A percentile compares a stretch with the other conserved stretches of the same genome.
Conservation (phyloP, 2,888 invertebrate species). For the Sesamia inferens region DNA sequence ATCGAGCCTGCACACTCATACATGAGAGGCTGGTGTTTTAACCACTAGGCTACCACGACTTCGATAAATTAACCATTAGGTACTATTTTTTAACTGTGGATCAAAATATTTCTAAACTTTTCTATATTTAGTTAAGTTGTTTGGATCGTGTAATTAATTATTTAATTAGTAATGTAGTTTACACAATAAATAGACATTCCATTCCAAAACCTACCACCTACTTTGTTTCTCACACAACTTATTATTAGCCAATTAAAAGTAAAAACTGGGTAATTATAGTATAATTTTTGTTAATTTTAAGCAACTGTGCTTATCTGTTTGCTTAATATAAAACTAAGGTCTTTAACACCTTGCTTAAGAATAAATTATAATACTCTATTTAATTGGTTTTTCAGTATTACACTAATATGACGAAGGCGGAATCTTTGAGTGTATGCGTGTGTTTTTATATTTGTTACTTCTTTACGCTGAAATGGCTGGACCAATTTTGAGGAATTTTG, state of each 20-base stretch:
- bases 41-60: no score
- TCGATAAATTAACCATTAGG: no score
- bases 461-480: no score
- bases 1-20: no score
- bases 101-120: neutral
- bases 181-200: conserved; percentile 8
- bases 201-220: conserved; percentile 18
- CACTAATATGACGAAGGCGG: neutral
- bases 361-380: neutral
- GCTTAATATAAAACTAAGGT: conserved; percentile 9
- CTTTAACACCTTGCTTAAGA: neutral
- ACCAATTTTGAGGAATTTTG: no score
- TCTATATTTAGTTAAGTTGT: conserved; percentile 1
- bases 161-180: conserved; percentile 8
- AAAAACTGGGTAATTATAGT: neutral
- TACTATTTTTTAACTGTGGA: no score
- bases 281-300: conserved; percentile 5
- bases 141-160: neutral
- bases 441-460: no score
- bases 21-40: no score
- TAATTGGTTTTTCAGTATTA: neutral
- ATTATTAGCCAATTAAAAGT: conserved; percentile 9
- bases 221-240: conserved; percentile 14
- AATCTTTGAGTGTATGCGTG: no score
- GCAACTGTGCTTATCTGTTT: neutral